Base-by-base conservation (phyloP, 1,140 invertebrate genomes). In the Zaprionus davidi region DNA sequence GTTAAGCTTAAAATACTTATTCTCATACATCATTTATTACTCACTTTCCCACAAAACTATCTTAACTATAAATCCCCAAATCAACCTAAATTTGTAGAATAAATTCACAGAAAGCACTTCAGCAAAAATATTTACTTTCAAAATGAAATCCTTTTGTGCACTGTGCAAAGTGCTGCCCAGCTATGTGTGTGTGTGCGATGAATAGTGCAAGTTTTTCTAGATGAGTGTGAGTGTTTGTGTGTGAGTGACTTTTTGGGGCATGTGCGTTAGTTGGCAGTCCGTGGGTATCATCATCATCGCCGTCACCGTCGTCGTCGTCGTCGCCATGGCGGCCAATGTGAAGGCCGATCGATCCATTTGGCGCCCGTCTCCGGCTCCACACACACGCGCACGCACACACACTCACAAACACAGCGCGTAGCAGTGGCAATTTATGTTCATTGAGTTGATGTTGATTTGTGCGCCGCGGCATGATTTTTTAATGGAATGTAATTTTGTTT, bases 401-500 rank as follows among this genome's bases (percentile, higher is more conserved):
- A 31, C 41, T 11, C 24, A 56, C 9, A 49, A 11, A 41, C 56
- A 41, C 44, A 41, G 49, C 63, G 49, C 20, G 62, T 49, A 34
- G 56, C 63, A 59, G 17, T 71, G 84, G 68, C 84, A 83, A 87
- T 87, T 87, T 87, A 87, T 87, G 83, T 81, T 88, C 83, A 88
- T 88, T 87, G 84, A 81, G 83, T 78, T 87, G 83, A 81, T 87
- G 84, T 88, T 87, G 84, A 87, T 88, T 87, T 87, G 83, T 88
- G 78, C 68, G 81, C 65, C 74, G 71, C 84, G 73, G 80, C 83
- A 88, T 84, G 83, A 88, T 78, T 87, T 87, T 87, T 87, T 83
- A 87, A 87, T 87, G 83, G 83, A 87, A 87, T 87, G 81, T 78
- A 88, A 83, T 88, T 87, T 87, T 75, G 75, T 71, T 78, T 66